phyloP scores from a whole-genome alignment of 2,888 invertebrate genomes.

The Odontomyia ornata region DNA sequence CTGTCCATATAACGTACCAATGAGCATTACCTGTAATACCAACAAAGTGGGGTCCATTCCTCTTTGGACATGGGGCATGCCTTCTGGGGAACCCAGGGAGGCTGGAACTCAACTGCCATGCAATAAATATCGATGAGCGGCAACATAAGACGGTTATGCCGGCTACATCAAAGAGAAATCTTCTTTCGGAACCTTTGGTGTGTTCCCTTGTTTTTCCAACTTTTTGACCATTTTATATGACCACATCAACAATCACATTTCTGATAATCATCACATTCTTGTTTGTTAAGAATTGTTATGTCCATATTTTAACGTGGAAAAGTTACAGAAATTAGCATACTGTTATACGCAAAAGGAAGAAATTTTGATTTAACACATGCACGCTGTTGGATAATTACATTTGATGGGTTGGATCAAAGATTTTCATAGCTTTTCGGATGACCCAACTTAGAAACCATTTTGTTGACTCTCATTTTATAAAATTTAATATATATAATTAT shows the following conservation, averaged over 20 bases:
- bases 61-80: constrained; percentile 20
- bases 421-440: no score
- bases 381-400: no score
- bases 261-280: not conserved
- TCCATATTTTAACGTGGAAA: no score
- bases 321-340: no score
- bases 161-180: constrained; percentile 45
- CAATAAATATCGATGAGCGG: constrained; percentile 51
- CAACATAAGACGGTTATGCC: constrained; percentile 45
- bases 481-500: no score
- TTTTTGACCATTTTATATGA: constrained; percentile 22
- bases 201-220: constrained; percentile 5
- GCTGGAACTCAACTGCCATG: constrained; percentile 37
- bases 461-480: no score
- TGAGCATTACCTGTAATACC: constrained; percentile 16
- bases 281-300: not conserved
- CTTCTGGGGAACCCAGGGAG: constrained; percentile 24
- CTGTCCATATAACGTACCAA: constrained; percentile 33
- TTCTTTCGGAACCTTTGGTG: constrained; percentile 13
- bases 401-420: no score
- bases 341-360: no score
- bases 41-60: constrained; percentile 8
- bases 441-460: no score
- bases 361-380: no score
- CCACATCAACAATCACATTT: constrained; percentile 12